Evolutionary conservation across 2,797 vertebrate species (phyloP), one percentile per base, ranked within the genome.

Genomic region (Pangasius krempfi): DNA sequence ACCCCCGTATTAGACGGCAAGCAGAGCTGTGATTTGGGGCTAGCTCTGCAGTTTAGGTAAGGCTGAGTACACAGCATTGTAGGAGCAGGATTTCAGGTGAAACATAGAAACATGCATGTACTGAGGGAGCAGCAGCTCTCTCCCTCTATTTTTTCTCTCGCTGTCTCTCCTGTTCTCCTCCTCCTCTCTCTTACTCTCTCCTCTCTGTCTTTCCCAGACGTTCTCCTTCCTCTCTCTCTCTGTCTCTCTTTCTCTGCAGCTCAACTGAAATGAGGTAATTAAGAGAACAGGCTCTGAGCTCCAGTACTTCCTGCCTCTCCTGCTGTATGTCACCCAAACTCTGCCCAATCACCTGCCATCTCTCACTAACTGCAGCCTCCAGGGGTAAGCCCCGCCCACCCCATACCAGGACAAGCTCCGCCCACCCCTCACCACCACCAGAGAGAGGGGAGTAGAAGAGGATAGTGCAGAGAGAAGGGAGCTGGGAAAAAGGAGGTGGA

Each of bases 11-110:
- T 92, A 79, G 92, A 78, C 82, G 93, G 88, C 78, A 93, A 91
- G 92, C 93, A 91, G 82, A 92, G 89, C 80, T 93, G 89, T 72
- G 94, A 93, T 92, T 94, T 93, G 90, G 92, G 90, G 90, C 92
- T 93, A 89, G 92, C 91, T 93, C 92, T 92, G 92, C 92, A 95
- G 91, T 91, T 93, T 88, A 94, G 92, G 90, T 93, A 95, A 81
- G 94, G 89, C 93, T 95, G 95, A 93, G 93, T 91, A 87, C 94
- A 96, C 92, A 95, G 94, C 95, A 95, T 95, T 90, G 93, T 91
- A 93, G 93, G 92, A 90, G 83, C 87, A 89, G 90, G 87, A 91
- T 92, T 93, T 93, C 85, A 89, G 88, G 86, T 89, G 62, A 86
- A 93, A 93, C 84, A 94, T 92, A 92, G 92, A 95, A 94, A 92